Evolutionary conservation across 2,113 vertebrate species (phyloP).

Genomic region (Calonectris borealis): DNA sequence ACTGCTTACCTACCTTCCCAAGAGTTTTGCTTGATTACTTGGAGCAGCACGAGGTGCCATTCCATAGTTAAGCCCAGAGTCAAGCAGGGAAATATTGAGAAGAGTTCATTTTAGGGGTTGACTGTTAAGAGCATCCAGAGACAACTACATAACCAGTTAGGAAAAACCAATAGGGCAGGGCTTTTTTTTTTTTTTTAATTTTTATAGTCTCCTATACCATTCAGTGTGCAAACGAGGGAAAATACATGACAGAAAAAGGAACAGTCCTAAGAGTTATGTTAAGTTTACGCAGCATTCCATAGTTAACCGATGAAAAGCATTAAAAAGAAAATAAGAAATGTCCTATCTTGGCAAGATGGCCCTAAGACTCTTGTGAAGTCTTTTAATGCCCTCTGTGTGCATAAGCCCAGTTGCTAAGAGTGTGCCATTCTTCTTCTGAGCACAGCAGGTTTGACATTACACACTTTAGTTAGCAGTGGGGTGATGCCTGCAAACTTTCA

Average conservation of each 20-base stretch:
- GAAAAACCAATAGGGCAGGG: constrained; percentile 86
- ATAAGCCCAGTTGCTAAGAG: constrained; percentile 82
- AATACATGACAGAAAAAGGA: constrained; percentile 88
- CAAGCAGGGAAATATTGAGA: not conserved
- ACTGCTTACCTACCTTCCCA: not conserved
- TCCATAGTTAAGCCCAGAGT: not conserved
- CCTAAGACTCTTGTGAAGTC: constrained; percentile 87
- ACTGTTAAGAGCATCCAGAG: constrained; percentile 66
- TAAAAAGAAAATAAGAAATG: not conserved
- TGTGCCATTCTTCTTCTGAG: constrained; percentile 71
- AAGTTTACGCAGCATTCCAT: not conserved
- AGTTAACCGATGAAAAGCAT: not conserved
- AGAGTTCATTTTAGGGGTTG: constrained; percentile 81
- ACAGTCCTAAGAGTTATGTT: constrained; percentile 75
- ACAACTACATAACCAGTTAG: constrained; percentile 82
- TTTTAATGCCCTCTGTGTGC: constrained; percentile 82
- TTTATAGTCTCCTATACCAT: constrained; percentile 69
- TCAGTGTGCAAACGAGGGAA: constrained; percentile 88
- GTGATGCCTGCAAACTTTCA: constrained; percentile 81
- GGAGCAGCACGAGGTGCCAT: not conserved
- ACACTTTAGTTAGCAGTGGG: constrained; percentile 72
- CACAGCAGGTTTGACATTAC: constrained; percentile 62
- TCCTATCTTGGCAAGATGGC: constrained; percentile 86
- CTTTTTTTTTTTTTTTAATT: constrained; percentile 44
- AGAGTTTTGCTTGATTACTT: not conserved